A percentile compares a stretch with the other conserved stretches of the same genome.
Conservation (phyloP, 2,113 vertebrate species). For the Mesoclemmys tuberculata region DNA sequence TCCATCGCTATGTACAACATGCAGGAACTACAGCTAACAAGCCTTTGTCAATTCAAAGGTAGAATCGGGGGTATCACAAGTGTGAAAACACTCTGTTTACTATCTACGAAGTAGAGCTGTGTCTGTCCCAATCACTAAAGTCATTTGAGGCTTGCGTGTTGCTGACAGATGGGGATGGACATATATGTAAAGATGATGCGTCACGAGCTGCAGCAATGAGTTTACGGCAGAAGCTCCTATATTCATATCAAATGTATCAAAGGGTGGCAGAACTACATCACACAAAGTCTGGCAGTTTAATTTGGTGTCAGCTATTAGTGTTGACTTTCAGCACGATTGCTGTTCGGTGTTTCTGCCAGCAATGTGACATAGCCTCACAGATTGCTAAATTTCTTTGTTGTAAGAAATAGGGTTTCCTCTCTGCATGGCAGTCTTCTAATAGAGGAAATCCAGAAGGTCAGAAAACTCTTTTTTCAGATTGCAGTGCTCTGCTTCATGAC, state of each 20-base stretch:
- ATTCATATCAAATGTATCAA: slow-evolving; percentile 77
- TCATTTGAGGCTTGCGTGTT: slow-evolving; percentile 27
- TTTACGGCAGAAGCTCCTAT: slow-evolving; percentile 73
- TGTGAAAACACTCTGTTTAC: slow-evolving; percentile 64
- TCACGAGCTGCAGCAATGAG: slow-evolving; percentile 72
- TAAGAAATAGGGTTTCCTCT: slow-evolving; percentile 69
- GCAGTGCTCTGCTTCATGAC: slow-evolving; percentile 24
- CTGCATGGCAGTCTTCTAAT: slow-evolving; percentile 48
- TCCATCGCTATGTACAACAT: not conserved
- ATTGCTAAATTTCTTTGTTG: slow-evolving; percentile 75
- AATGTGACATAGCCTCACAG: slow-evolving; percentile 75
- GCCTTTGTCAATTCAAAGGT: slow-evolving; percentile 48
- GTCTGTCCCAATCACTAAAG: slow-evolving; percentile 65
- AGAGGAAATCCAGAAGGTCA: slow-evolving; percentile 54
- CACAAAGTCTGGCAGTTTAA: slow-evolving; percentile 78
- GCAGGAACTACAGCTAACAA: slow-evolving; percentile 37
- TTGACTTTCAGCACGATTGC: slow-evolving; percentile 73
- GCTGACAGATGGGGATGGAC: slow-evolving; percentile 75
- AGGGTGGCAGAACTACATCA: slow-evolving; percentile 77
- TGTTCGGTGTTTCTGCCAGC: slow-evolving; percentile 74
- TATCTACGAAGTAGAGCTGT: slow-evolving; percentile 54
- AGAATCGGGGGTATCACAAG: slow-evolving; percentile 48
- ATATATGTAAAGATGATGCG: slow-evolving; percentile 80
- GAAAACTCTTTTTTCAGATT: slow-evolving; percentile 47
- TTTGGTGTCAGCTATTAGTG: slow-evolving; percentile 81